Conservation (phyloP, 1,140 invertebrate species). For the Pseudomyrmex concolor region DNA sequence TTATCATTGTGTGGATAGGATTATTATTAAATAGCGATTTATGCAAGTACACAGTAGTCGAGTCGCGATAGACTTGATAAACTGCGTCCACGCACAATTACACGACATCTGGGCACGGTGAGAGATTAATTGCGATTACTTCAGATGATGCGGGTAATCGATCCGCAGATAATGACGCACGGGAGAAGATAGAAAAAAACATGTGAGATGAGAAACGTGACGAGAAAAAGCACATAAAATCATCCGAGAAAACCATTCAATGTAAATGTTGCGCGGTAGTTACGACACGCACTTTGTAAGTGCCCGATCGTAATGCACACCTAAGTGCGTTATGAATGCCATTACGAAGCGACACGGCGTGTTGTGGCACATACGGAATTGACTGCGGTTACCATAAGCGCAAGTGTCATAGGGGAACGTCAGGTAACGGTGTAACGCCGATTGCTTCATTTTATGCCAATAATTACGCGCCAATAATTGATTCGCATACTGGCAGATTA, state of each 20-base stretch:
- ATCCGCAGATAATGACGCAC: conserved; percentile 16
- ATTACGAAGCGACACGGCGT: conserved; percentile 29
- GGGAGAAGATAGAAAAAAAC: conserved; percentile 1
- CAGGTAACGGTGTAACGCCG: conserved; percentile 21
- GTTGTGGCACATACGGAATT: conserved; percentile 47
- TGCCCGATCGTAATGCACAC: conserved; percentile 36
- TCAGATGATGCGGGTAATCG: conserved; percentile 20
- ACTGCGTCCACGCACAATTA: conserved; percentile 20
- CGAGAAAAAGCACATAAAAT: background rate
- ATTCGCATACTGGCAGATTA: conserved; percentile 9
- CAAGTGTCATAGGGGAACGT: conserved; percentile 45
- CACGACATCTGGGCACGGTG: background rate
- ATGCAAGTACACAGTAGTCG: conserved; percentile 37
- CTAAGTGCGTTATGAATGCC: conserved; percentile 42
- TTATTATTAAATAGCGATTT: conserved; percentile 31
- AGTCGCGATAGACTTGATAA: conserved; percentile 13
- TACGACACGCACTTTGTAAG: conserved; percentile 26
- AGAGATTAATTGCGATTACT: conserved; percentile 32
- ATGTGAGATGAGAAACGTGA: background rate
- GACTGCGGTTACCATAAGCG: conserved; percentile 45
- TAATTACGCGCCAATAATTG: conserved; percentile 16
- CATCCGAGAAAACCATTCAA: conserved; percentile 29
- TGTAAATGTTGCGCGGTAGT: conserved; percentile 44
- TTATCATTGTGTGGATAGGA: background rate
- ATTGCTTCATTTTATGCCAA: conserved; percentile 51